Evolutionary conservation across 2,888 invertebrate genomes (phyloP).

Genomic region (Pegoplata infirma): DNA sequence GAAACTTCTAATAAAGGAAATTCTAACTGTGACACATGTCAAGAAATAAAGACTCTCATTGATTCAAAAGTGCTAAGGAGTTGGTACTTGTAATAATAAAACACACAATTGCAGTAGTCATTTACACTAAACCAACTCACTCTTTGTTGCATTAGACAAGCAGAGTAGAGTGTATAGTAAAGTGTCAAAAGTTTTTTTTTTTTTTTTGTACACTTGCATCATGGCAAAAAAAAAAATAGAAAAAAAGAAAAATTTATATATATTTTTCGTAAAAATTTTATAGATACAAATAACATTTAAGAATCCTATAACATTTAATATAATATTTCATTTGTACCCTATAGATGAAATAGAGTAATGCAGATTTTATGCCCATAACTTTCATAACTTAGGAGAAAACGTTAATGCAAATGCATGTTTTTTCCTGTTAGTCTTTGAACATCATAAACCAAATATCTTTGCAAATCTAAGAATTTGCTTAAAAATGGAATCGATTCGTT

Average conservation of each 20-base stretch:
- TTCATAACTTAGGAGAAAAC: too few species aligned
- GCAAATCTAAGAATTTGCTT: too few species aligned
- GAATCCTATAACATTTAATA: not conserved
- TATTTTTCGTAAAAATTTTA: too few species aligned
- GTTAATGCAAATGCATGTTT: too few species aligned
- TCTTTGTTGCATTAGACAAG: not conserved
- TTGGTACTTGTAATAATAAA: not conserved
- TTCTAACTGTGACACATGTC: slow-evolving; percentile 30
- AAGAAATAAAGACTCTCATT: slow-evolving; percentile 5
- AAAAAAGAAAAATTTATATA: too few species aligned
- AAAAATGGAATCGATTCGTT: too few species aligned
- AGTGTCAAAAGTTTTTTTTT: not conserved
- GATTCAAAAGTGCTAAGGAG: slow-evolving; percentile 3
- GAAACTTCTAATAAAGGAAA: slow-evolving; percentile 29
- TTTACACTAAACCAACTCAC: not conserved
- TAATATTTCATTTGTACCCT: not conserved
- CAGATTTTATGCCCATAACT: too few species aligned
- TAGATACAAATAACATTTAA: not conserved
- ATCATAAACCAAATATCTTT: too few species aligned
- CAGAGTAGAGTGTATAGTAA: not conserved
- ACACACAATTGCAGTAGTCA: not conserved
- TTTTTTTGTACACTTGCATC: not conserved
- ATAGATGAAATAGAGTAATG: too few species aligned
- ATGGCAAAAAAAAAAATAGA: not conserved
- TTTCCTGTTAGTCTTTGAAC: too few species aligned